Percentiles rank a stretch among this genome's conserved stretches.
These are phyloP conservation scores for Sebastes dallii DNA, from an alignment of 2,797 vertebrate genomes.

Conservation along the genomic window DNA sequence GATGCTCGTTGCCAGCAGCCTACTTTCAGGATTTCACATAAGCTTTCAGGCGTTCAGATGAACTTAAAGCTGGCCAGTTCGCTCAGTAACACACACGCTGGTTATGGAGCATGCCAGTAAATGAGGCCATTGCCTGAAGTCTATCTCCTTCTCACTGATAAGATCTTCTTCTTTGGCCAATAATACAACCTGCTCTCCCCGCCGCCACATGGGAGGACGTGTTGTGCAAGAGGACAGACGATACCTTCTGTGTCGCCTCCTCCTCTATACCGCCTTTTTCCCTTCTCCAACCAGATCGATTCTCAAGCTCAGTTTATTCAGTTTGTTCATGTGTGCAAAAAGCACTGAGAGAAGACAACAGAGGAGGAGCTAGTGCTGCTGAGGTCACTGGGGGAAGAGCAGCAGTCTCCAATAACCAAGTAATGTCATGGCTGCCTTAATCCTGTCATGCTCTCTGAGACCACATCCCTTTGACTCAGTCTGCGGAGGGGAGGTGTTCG, in stretches of 20 bases:
- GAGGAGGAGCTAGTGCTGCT: neutral
- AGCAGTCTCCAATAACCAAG: constrained; percentile 16
- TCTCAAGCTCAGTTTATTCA: neutral
- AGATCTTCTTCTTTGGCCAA: constrained; percentile 14
- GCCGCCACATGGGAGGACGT: neutral
- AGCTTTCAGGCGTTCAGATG: constrained; percentile 9
- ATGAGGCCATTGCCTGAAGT: constrained; percentile 37
- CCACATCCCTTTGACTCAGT: constrained; percentile 15
- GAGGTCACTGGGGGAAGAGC: constrained; percentile 20
- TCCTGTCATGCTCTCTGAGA: constrained; percentile 34
- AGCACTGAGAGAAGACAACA: constrained; percentile 10
- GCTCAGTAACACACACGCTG: neutral
- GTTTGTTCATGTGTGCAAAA: neutral
- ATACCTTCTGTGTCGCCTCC: neutral
- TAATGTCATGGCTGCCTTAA: constrained; percentile 43
- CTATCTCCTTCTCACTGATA: constrained; percentile 5
- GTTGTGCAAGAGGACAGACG: neutral
- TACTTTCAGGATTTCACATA: constrained; percentile 36
- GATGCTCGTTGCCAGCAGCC: constrained; percentile 38
- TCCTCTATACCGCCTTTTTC: neutral
- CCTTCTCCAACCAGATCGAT: constrained; percentile 5
- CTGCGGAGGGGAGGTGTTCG: constrained; percentile 20
- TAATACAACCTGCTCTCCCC: constrained; percentile 22
- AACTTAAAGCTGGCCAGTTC: constrained; percentile 31
- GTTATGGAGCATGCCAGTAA: neutral